A percentile compares a stretch with the other conserved stretches of the same genome.
Evolutionary conservation across 2,113 vertebrate genomes (phyloP).

Genomic region (Ptyas mucosa): DNA sequence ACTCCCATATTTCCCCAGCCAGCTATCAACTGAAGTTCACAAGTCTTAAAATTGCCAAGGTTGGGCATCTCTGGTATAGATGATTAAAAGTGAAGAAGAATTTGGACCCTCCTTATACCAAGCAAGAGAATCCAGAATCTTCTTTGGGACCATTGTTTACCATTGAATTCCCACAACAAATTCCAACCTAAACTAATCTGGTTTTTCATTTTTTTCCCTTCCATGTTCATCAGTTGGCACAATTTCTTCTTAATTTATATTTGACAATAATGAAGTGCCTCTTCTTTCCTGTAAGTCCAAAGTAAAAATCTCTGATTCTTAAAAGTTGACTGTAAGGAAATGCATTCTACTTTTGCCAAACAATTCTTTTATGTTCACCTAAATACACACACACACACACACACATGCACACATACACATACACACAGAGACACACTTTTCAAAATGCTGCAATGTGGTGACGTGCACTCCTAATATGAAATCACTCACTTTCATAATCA

Average conservation of each 20-base stretch:
- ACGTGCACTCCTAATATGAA: not conserved
- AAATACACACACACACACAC: too few relatives aligned
- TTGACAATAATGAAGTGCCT: not conserved
- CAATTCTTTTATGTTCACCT: not conserved
- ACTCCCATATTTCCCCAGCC: not conserved
- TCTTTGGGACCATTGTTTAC: not conserved
- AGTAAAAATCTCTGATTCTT: not conserved
- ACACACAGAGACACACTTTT: not conserved
- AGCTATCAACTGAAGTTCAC: not conserved
- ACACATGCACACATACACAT: too few relatives aligned
- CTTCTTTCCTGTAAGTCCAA: not conserved
- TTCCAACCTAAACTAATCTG: not conserved
- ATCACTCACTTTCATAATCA: not conserved
- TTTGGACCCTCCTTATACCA: not conserved
- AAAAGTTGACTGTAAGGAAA: not conserved
- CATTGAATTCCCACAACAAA: not conserved
- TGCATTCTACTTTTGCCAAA: not conserved
- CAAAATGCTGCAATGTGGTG: not conserved
- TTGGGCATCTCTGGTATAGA: not conserved
- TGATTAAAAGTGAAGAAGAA: not conserved
- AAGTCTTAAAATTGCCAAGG: not conserved
- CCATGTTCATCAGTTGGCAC: not conserved
- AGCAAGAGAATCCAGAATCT: not conserved
- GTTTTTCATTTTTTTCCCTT: fast-evolving
- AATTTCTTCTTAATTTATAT: not conserved